phyloP scores from a whole-genome alignment of 2,888 invertebrate species.

The Eugnorisma glareosa region DNA sequence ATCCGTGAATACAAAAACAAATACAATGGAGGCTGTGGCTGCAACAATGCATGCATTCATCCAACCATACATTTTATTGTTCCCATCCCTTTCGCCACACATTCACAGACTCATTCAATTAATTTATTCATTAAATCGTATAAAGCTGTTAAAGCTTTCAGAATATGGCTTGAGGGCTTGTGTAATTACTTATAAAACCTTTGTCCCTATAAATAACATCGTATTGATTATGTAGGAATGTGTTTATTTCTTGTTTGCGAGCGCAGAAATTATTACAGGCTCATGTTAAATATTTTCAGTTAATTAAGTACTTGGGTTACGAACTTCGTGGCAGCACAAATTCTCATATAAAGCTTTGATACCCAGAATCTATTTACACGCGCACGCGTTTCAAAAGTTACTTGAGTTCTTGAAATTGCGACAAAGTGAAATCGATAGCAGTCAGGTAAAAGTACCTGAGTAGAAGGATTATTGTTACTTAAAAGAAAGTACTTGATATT shows the following conservation, averaged over 20 bases:
- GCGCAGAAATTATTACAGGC: neutral
- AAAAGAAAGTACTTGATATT: neutral
- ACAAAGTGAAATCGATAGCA: constrained; percentile 18
- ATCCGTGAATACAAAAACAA: constrained; percentile 65
- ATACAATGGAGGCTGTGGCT: constrained; percentile 75
- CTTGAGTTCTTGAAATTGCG: constrained; percentile 1
- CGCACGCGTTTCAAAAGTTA: constrained; percentile 10
- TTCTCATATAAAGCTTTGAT: constrained; percentile 6
- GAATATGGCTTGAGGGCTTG: constrained; percentile 37
- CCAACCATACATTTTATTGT: constrained; percentile 69
- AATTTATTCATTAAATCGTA: constrained; percentile 68
- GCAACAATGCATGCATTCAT: constrained; percentile 82
- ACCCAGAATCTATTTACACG: neutral
- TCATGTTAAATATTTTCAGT: constrained; percentile 14
- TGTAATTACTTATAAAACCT: constrained; percentile 38
- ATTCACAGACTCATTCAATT: constrained; percentile 69
- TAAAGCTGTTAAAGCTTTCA: constrained; percentile 41
- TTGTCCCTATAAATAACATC: constrained; percentile 33
- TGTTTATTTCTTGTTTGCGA: constrained; percentile 19
- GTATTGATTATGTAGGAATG: constrained; percentile 31
- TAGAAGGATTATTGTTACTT: neutral
- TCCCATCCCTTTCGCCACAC: constrained; percentile 63
- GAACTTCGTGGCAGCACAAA: constrained; percentile 1
- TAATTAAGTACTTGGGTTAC: neutral
- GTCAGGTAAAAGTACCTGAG: neutral